phyloP scores from a whole-genome alignment of 1,140 invertebrate species.

The Plodia interpunctella region DNA sequence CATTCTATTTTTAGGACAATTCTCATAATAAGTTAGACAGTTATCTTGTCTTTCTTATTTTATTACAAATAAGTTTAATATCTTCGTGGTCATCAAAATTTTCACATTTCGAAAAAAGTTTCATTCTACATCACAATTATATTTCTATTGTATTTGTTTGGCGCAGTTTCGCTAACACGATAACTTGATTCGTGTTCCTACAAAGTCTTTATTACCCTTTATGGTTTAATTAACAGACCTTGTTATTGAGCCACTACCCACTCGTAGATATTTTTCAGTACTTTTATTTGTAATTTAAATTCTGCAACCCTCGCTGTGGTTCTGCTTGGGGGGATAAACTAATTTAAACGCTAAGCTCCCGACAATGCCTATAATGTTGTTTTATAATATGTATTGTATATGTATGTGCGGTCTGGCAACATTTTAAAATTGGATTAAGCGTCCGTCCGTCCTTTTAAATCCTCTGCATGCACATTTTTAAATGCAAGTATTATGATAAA shows the following conservation, averaged over 20 bases:
- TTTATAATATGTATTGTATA: constrained; percentile 70
- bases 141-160: too few relatives aligned
- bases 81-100: too few relatives aligned
- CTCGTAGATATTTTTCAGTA: constrained; percentile 74
- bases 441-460: constrained; percentile 21
- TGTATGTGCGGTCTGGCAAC: constrained; percentile 59
- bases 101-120: too few relatives aligned
- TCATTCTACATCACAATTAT: too few relatives aligned
- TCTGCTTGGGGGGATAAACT: constrained; percentile 68
- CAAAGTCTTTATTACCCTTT: constrained; percentile 73
- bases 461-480: constrained; percentile 11
- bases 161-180: background rate
- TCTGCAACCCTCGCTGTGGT: constrained; percentile 68
- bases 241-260: constrained; percentile 72
- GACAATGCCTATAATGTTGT: constrained; percentile 48
- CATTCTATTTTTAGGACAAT: too few relatives aligned
- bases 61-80: too few relatives aligned
- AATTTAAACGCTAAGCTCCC: constrained; percentile 73
- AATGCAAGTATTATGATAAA: background rate
- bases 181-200: constrained; percentile 38
- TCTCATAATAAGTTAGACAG: too few relatives aligned
- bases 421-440: constrained; percentile 55
- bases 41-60: too few relatives aligned
- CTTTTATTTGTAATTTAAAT: constrained; percentile 79
- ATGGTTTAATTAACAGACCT: constrained; percentile 75